Base-by-base conservation (phyloP, 2,113 vertebrate species). In the Paracanthobrama guichenoti region DNA sequence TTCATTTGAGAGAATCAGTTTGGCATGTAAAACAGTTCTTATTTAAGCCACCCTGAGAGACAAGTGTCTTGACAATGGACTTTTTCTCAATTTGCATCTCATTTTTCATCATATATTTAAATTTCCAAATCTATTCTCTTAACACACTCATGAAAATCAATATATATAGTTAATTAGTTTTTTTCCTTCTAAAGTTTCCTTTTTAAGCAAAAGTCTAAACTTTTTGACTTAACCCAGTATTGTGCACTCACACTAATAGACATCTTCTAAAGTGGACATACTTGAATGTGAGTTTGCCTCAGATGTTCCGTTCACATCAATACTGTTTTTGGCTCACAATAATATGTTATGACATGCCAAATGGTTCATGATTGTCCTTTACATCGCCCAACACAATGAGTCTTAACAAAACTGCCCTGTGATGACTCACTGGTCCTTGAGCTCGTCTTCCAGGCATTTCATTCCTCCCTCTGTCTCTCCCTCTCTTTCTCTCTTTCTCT, bases 1-100 rank as follows among this genome's bases (percentile, higher is more conserved):
- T 31, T 81, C 74, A 85, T 75, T 86, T 77, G 67, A 82, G 75
- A 42, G 48, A 84, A 69, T 84, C 42, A 46, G 53, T 77, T 76
- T 81, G 46, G 50, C 2, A 13, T 39, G 13, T 16, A 75, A 67
- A 48, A 59, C 35, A 28, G 16, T 31, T 35, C 16, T 67, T 67
- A 35, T 3, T 35, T 35, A 35, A 67, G 64, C 64, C 64, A 67
- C 9, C 31, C 2, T 31, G 1, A 12, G 18, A 66, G 35, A 60
- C 84, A 86, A 64, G 86, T 85, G 82, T 67, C 83, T 39, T 35
- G 57, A 64, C 35, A 60, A 84, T 60, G 55, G 48, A 48, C 26
- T 28, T 31, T 44, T 81, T 55, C 59, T 7, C 26, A 57, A 72
- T 73, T 18, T 46, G 3, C 11, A 50, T 16, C 20, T 12, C 26